These are phyloP conservation scores for Odontocerum albicorne DNA, from an alignment of 2,888 invertebrate species.

Conservation along the genomic window DNA sequence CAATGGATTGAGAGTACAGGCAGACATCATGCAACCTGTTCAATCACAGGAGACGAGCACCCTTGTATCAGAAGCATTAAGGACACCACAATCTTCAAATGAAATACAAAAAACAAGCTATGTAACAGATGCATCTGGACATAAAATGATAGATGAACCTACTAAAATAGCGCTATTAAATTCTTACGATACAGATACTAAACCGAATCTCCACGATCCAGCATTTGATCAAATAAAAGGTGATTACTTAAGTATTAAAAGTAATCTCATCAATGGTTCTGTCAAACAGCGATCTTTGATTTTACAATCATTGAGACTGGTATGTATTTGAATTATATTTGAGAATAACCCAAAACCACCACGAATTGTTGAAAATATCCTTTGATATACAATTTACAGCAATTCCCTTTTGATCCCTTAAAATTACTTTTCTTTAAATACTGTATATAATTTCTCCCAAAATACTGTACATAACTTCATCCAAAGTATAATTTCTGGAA, in stretches of 20 bases:
- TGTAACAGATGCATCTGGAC: not conserved
- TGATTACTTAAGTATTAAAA: conserved; percentile 26
- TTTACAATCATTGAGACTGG: conserved; percentile 31
- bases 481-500: too few relatives aligned
- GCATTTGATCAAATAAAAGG: conserved; percentile 17
- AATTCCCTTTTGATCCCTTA: too few relatives aligned
- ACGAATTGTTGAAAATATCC: not conserved
- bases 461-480: too few relatives aligned
- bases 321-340: conserved; percentile 13
- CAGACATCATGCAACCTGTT: conserved; percentile 21
- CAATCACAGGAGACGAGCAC: not conserved
- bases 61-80: not conserved
- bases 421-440: too few relatives aligned
- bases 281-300: conserved; percentile 30
- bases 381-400: not conserved
- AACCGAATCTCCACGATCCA: conserved; percentile 6
- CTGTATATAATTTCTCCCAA: too few relatives aligned
- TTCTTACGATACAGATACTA: conserved; percentile 9
- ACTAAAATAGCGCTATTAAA: conserved; percentile 22
- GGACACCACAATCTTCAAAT: not conserved
- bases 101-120: not conserved
- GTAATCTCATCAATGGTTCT: conserved; percentile 20
- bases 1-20: conserved; percentile 27
- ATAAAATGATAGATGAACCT: conserved; percentile 7
- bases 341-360: too few relatives aligned